Base-by-base conservation (phyloP, 2,797 vertebrate species). In the Scolopax rusticola region DNA sequence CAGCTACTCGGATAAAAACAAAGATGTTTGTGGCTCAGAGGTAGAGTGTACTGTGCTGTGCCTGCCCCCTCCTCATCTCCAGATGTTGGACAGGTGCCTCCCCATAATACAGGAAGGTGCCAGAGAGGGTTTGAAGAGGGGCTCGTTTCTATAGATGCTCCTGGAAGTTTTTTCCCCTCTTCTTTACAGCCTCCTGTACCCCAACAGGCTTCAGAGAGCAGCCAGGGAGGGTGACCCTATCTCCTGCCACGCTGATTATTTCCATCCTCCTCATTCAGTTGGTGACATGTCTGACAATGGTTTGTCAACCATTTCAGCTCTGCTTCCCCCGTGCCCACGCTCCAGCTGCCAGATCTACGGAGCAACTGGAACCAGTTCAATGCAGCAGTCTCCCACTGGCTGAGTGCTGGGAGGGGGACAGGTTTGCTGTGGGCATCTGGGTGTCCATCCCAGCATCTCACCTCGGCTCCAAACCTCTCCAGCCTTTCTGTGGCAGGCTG, bases 371-470 rank as follows among this genome's bases (percentile, higher is more conserved):
- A 33, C 32, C 50, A 11, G 68, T 7, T 57, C 25, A 6, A 10
- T 0, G 0, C 0, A 5, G 40, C 64, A 13, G 9, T 5, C 2
- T 73, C 59, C 21, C 54, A 2, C 40, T 4, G 64, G 18, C 48
- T 0, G 0, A 57, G 67, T 4, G 0, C 64, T 33, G 60, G 57
- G 45, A 21, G 4, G 6, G 30, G 11, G 56, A 6, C 19, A 0
- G 17, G 5, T 19, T 87, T 70, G 85, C 50, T 18, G 61, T 10
- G 48, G 36, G 19, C 14, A 8, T 1, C 15, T 9, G 38, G 9
- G 15, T 6, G 8, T 38, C 83, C 47, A 0, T 0, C 6, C 0
- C 0, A 27, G 36, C 50, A 18, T 23, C 76, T 54, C 57, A 3
- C 33, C 60, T 70, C 0, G 0, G 13, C 71, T 67, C 8, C 20